A percentile compares a stretch with the other conserved stretches of the same genome.
Conservation (phyloP, 2,888 invertebrate species). For the Sinopyrophorus schimmeli region DNA sequence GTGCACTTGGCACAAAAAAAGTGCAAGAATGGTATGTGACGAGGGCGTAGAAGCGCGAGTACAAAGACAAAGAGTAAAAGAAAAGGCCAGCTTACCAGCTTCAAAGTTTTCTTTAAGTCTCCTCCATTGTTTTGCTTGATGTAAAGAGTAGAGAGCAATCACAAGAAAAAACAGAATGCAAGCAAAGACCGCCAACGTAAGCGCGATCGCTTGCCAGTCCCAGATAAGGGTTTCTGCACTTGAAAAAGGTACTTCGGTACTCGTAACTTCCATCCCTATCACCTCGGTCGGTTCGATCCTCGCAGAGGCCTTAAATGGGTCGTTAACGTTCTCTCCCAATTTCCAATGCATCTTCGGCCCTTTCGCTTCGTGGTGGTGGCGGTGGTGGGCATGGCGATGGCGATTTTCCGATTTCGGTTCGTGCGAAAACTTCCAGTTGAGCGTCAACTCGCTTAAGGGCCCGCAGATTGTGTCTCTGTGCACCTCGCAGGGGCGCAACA, state of each 20-base stretch:
- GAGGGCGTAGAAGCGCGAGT: no score
- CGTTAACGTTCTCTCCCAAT: conserved; percentile 15
- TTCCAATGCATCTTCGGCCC: conserved; percentile 23
- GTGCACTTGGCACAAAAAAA: no score
- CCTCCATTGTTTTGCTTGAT: conserved; percentile 80
- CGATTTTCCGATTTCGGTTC: conserved; percentile 26
- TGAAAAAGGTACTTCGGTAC: conserved; percentile 54
- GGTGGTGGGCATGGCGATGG: conserved; percentile 41
- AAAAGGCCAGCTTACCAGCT: conserved; percentile 63
- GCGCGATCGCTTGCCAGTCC: conserved; percentile 75
- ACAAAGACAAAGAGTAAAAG: conserved; percentile 8
- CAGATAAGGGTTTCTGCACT: conserved; percentile 59
- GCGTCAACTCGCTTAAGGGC: conserved; percentile 63
- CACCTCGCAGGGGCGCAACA: conserved; percentile 72
- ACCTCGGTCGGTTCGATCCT: conserved; percentile 37
- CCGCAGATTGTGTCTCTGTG: conserved; percentile 78
- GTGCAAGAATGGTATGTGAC: no score
- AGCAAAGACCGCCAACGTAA: conserved; percentile 73
- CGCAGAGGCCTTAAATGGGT: conserved; percentile 57
- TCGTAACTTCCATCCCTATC: conserved; percentile 39
- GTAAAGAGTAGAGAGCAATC: conserved; percentile 73
- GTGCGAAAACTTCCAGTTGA: conserved; percentile 31
- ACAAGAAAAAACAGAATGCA: conserved; percentile 80
- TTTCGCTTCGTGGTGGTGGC: conserved; percentile 37
- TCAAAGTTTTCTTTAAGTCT: conserved; percentile 76